Evolutionary conservation across 2,888 invertebrate species (phyloP), one percentile per base, ranked within the genome.

Genomic region (Dynastes tityus): DNA sequence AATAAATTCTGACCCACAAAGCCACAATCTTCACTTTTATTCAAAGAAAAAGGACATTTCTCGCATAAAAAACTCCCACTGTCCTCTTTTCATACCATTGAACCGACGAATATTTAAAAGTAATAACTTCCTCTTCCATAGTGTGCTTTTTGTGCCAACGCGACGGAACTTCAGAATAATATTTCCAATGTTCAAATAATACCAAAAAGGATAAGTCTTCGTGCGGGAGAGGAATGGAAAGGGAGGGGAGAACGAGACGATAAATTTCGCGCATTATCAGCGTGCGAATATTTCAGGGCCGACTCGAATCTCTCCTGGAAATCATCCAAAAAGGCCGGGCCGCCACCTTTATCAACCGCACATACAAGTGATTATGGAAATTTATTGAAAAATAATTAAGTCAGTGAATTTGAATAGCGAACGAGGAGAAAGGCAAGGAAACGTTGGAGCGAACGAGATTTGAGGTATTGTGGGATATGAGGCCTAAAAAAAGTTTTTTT

Each of bases 341-440:
- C 71, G 0, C 29, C 71, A 71, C 71, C 71, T 71, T 71, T 71
- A 71, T 71, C 71, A 71, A 71, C 71, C 53, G 29, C 71, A 71
- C 71, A 71, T 71, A 71, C 71, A 29, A 71, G 71, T 71, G 71
- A 71, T 71, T 71, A 71, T 71, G 71, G 71, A 71, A 71, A 71
- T 71, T 71, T 71, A 71, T 71, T 53, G 71, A 71, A 71, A 71
- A 71, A 71, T 71, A 71, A 71, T 71, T 71, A 71, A 71, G 53
- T 71, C 71, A 71, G 71, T 71, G 71, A 71, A 71, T 71, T 71
- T 71, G 71, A 71, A 71, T 71, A 32, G 71, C 16, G 32, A 71
- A 53, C 9, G 16, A 32, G 37, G n/a, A 51, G 45, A 67, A 16
- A 40, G 16, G 67, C 29, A 22, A 45, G 67, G 67, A 67, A 67